Conservation (phyloP, 2,113 vertebrate genomes). For the Alligator mississippiensis region DNA sequence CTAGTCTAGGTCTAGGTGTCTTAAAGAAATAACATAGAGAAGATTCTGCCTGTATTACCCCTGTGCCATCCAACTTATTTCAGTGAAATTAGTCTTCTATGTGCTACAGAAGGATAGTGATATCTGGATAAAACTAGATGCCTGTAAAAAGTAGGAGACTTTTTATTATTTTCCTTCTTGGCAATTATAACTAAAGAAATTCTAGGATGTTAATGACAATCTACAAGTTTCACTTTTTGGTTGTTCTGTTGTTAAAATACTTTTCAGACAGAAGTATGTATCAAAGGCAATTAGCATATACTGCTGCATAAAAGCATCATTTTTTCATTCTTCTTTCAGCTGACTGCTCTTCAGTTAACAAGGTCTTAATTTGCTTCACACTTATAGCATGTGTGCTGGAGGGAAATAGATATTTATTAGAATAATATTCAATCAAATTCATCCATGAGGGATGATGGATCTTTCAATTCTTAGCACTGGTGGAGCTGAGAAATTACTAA, state of each 20-base stretch:
- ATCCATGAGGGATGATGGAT: neutral
- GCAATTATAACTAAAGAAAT: neutral
- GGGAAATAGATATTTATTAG: neutral
- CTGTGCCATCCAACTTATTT: neutral
- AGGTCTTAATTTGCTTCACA: neutral
- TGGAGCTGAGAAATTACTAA: neutral
- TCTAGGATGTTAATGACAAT: neutral
- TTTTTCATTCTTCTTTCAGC: constrained; percentile 2
- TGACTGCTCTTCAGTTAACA: neutral
- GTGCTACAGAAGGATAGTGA: neutral
- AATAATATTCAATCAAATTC: neutral
- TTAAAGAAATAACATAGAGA: neutral
- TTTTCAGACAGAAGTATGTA: neutral
- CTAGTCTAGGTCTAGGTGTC: no score
- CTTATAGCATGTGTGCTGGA: neutral
- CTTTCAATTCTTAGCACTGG: neutral
- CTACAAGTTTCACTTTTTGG: constrained; percentile 28
- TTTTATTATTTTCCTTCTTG: neutral
- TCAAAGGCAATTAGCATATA: neutral
- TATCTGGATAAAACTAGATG: neutral
- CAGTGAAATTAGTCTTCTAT: neutral
- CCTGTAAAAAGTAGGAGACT: neutral
- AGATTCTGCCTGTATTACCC: neutral
- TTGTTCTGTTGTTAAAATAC: constrained; percentile 12
- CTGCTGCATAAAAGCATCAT: neutral